phyloP scores from a whole-genome alignment of 1,140 invertebrate species.

The Brachionus paranguensis region DNA sequence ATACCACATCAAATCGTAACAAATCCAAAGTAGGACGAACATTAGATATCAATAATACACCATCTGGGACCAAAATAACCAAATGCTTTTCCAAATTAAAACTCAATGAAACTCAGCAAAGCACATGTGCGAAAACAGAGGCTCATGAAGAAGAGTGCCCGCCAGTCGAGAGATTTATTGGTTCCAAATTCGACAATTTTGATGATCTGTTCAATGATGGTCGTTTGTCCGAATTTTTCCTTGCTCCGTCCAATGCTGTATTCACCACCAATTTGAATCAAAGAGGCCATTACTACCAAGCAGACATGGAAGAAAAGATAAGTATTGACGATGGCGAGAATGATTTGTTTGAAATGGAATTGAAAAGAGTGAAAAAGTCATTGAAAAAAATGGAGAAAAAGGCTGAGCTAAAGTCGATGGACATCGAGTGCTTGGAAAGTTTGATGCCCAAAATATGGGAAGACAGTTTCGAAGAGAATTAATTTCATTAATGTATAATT shows the following conservation, averaged over 20 bases:
- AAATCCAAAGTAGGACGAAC: neutral
- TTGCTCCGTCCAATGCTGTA: neutral
- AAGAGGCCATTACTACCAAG: neutral
- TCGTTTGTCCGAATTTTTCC: neutral
- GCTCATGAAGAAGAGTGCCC: neutral
- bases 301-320: neutral
- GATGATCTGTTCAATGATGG: constrained; percentile 29
- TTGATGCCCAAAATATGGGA: constrained; percentile 17
- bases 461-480: neutral
- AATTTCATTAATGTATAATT: neutral
- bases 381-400: constrained; percentile 30
- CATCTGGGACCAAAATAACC: neutral
- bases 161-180: neutral
- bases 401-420: neutral
- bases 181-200: constrained; percentile 34
- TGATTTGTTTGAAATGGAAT: constrained; percentile 1
- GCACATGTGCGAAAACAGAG: neutral
- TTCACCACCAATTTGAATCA: neutral
- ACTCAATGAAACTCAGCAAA: neutral
- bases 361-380: constrained; percentile 26
- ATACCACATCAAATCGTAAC: neutral
- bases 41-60: neutral
- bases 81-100: neutral
- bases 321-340: neutral
- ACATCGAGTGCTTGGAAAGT: neutral